Evolutionary conservation across 2,797 vertebrate genomes (phyloP).

Genomic region (Oophaga sylvatica): DNA sequence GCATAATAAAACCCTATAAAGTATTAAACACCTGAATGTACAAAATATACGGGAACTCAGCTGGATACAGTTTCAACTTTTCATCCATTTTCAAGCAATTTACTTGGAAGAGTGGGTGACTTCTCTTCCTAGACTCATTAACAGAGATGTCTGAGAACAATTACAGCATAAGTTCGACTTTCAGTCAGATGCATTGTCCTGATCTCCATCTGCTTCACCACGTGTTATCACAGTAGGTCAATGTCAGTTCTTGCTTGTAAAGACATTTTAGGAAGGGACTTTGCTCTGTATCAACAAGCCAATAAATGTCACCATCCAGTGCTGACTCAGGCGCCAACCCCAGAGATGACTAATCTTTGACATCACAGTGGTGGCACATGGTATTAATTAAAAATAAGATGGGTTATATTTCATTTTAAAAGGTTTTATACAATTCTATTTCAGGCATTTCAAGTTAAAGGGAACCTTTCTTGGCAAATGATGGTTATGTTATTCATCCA

Average conservation of each 20-base stretch:
- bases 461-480: no score
- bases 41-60: not conserved
- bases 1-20: not conserved
- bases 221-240: not conserved
- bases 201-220: conserved; percentile 16
- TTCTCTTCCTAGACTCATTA: not conserved
- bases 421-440: not conserved
- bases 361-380: not conserved
- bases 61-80: not conserved
- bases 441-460: no score
- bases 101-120: not conserved
- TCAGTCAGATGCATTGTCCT: not conserved
- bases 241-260: conserved; percentile 30
- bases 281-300: not conserved
- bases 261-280: not conserved
- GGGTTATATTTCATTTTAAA: not conserved
- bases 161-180: not conserved
- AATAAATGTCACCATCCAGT: conserved; percentile 2
- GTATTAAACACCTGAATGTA: not conserved
- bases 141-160: conserved; percentile 32
- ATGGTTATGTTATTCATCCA: no score
- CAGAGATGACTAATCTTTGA: not conserved
- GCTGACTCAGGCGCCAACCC: conserved; percentile 21
- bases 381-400: not conserved
- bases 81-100: not conserved